A percentile compares a stretch with the other conserved stretches of the same genome.
These are phyloP conservation scores for Megastigmus dorsalis DNA, from an alignment of 2,888 invertebrate genomes.

Conservation along the genomic window DNA sequence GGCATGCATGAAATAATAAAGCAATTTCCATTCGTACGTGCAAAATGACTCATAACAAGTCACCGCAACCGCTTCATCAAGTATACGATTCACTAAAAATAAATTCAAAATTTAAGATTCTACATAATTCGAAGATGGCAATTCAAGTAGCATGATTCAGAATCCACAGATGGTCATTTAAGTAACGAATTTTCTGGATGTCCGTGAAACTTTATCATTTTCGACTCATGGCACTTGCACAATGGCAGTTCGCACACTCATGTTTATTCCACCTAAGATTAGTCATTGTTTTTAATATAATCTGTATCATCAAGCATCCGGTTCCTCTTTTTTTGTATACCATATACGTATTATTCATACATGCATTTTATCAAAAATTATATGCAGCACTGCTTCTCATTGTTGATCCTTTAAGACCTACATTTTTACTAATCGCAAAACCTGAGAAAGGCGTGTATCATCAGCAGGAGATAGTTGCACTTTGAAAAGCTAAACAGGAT, in stretches of 20 bases:
- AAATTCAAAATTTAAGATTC: too few species aligned
- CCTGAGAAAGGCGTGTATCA: neutral
- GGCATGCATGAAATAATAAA: conserved; percentile 1
- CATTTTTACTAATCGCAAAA: neutral
- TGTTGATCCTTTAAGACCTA: neutral
- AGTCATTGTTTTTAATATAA: conserved; percentile 9
- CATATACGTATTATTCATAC: neutral
- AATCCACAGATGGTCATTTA: neutral
- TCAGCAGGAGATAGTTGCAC: too few species aligned
- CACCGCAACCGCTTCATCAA: neutral
- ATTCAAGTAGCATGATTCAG: neutral
- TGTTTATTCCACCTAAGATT: conserved; percentile 10
- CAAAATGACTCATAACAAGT: neutral
- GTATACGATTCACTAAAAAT: neutral
- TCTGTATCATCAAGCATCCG: neutral
- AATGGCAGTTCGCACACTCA: conserved; percentile 9
- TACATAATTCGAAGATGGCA: too few species aligned
- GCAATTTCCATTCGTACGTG: neutral
- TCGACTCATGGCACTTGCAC: conserved; percentile 9
- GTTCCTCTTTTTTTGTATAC: neutral
- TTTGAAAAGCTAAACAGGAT: too few species aligned
- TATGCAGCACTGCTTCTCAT: conserved; percentile 5
- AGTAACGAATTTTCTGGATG: neutral
- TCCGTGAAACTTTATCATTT: neutral
- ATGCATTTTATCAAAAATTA: neutral